Base-by-base conservation (phyloP, 2,888 invertebrate species). In the Ormyrus nitidulus region DNA sequence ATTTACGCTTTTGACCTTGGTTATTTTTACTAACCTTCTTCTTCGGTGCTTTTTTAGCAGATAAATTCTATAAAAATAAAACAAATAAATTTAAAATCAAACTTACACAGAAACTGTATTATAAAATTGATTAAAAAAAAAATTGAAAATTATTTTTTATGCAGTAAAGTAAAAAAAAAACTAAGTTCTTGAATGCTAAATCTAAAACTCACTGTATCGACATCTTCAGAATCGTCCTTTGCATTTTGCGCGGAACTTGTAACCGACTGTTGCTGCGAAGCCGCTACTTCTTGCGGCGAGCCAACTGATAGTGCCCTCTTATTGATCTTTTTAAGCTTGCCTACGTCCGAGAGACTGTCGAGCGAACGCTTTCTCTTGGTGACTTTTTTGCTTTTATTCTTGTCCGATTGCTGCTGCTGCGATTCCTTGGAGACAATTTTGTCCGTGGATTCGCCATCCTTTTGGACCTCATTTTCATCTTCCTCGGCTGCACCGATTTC, bases 341-440 rank as follows among this genome's bases (percentile, higher is more conserved):
- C 92, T 90, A 87, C 92, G 61, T 87, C 86, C 91, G 73, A 90
- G 80, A 84, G 89, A 84, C 89, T 92, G 75, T 91, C 90, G 65
- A 91, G 84, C 0, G 92, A 92, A 51, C 92, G 85, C 85, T 92
- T 92, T 77, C 92, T 86, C 83, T 92, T 92, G 62, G 9, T 49
- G 13, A 93, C 91, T 85, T 93, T 93, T 84, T 93, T 91, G 62
- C 93, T 91, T 84, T 92, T 93, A 77, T 92, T 91, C 64, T 92
- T 73, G 48, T 82, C 68, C 74, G 51, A 68, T 10, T 75, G 81
- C 61, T 62, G 48, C 8, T 59, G 48, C n/a, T 53, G 72, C n/a
- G 46, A 77, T 80, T 65, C 34, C 34, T 34, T 4, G 34, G 34
- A 34, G 34, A 4, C 34, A 34, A 34, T 0, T 34, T 34, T 34